Conservation (phyloP, 2,113 vertebrate genomes). For the Bubalus kerabau region DNA sequence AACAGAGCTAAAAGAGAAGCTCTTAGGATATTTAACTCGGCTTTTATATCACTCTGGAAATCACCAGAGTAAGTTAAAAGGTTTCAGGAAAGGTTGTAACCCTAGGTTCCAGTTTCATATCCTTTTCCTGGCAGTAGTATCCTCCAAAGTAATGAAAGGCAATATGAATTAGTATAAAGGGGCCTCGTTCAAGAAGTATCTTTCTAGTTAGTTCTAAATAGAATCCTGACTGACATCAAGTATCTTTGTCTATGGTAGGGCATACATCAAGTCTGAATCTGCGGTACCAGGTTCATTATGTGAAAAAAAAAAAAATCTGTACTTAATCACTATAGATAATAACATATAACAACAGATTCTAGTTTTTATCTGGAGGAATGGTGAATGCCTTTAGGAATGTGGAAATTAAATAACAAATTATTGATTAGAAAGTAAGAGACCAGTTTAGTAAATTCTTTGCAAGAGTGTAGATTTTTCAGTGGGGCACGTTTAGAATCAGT, state of each 20-base stretch:
- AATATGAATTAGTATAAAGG: background rate
- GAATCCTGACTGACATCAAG: background rate
- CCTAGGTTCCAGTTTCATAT: background rate
- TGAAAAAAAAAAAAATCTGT: background rate
- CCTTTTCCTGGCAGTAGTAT: background rate
- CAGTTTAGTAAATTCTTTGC: background rate
- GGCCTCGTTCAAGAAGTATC: background rate
- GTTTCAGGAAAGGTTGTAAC: background rate
- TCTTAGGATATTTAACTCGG: background rate
- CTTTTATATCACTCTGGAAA: background rate
- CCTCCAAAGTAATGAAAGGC: background rate
- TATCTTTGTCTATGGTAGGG: background rate
- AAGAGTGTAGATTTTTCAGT: background rate
- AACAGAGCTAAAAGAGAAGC: background rate
- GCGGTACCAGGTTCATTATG: background rate
- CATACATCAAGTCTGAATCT: constrained; percentile 8
- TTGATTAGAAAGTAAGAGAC: background rate
- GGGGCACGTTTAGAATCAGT: background rate
- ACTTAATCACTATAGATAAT: background rate
- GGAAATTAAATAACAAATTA: background rate
- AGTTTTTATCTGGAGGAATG: constrained; percentile 7
- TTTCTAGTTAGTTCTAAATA: background rate
- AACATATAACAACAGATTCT: background rate
- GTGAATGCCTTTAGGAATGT: background rate
- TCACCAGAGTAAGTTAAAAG: background rate